phyloP scores from a whole-genome alignment of 1,140 invertebrate genomes.

The Babylonia areolata region DNA sequence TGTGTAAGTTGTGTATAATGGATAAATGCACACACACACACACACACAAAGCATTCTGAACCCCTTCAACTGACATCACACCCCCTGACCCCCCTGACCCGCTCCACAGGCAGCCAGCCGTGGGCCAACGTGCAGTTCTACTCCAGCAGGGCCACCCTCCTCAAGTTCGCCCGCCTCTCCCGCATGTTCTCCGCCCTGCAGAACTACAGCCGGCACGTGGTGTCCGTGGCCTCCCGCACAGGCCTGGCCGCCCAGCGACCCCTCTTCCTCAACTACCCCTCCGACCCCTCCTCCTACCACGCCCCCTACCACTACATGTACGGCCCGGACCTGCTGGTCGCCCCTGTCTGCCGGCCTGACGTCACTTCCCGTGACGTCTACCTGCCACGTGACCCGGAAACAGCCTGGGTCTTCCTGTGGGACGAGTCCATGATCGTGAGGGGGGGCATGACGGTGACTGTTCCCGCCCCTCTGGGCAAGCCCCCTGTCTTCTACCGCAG shows the following conservation, averaged over 20 bases:
- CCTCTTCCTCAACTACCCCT: slow-evolving; percentile 69
- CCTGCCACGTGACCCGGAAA: slow-evolving; percentile 30
- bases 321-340: slow-evolving; percentile 73
- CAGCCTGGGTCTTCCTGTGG: slow-evolving; percentile 29
- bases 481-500: slow-evolving; percentile 62
- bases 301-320: slow-evolving; percentile 74
- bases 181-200: slow-evolving; percentile 65
- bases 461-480: slow-evolving; percentile 55
- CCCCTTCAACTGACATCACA: no score
- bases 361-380: slow-evolving; percentile 29
- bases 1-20: not conserved
- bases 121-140: slow-evolving; percentile 73
- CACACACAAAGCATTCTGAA: no score
- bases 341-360: slow-evolving; percentile 63
- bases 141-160: slow-evolving; percentile 60
- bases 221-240: slow-evolving; percentile 49
- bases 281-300: slow-evolving; percentile 57
- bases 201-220: slow-evolving; percentile 62
- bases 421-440: slow-evolving; percentile 23
- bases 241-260: slow-evolving; percentile 72
- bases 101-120: slow-evolving; percentile 69
- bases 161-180: slow-evolving; percentile 69
- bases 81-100: not conserved
- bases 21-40: not conserved
- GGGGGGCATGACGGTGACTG: slow-evolving; percentile 51